Evolutionary conservation across 2,113 vertebrate species (phyloP), one percentile per base, ranked within the genome.

Genomic region (Entelurus aequoreus): DNA sequence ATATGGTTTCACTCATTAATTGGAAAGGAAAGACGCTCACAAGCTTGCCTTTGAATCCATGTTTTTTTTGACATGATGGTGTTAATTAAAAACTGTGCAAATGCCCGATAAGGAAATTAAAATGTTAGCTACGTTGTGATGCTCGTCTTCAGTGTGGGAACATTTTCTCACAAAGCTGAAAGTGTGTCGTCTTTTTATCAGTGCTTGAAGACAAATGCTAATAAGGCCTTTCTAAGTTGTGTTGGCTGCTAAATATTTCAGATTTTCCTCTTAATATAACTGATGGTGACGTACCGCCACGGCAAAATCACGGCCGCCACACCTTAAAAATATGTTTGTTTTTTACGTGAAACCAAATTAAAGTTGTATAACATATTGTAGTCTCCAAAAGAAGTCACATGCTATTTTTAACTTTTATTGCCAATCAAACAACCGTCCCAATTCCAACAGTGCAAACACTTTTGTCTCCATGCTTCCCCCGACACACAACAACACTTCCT

Each of bases 11-110:
- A 19, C 0, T 46, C 71, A 77, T 71, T 86, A 82, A 88, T 84
- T 88, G 76, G 70, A 78, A 77, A 72, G 57, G 74, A 66, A 78
- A 80, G 77, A 68, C 37, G 46, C 59, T 10, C 62, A 47, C 9
- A 13, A 2, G 66, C 76, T 70, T 12, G 68, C 40, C 52, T 85
- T 81, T 85, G 71, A 76, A 66, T 73, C 66, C 52, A 60, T 80
- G 57, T 50, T 6, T 73, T 46, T 80, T 85, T 71, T 80, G 63
- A 74, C 66, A 57, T 19, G 59, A 69, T 60, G 69, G 56, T 15
- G 57, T 69, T 86, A 86, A 87, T 86, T 83, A 83, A 86, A 85
- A 77, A 57, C 61, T 68, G 71, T 61, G 72, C 71, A 72, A 69
- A 51, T 0, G 15, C 59, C 59, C 21, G 80, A 85, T 84, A 76